These are phyloP conservation scores for Aramus guarauna DNA, from an alignment of 2,113 vertebrate species.

Conservation along the genomic window DNA sequence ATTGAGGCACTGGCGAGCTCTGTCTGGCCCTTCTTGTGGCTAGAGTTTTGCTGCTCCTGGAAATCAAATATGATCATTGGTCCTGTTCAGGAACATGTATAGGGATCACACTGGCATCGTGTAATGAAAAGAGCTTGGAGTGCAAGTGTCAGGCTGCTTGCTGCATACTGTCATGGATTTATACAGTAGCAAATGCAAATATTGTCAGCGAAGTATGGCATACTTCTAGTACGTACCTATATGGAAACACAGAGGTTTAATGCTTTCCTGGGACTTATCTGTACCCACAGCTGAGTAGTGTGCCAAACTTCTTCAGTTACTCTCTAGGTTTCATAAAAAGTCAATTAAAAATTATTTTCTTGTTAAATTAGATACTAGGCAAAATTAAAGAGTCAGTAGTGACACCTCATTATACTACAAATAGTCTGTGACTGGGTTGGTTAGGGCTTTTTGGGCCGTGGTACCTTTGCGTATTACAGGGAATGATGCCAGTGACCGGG, in stretches of 20 bases:
- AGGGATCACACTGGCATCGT: neutral
- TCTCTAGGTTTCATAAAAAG: neutral
- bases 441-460: neutral
- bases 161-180: neutral
- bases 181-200: neutral
- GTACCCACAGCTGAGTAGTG: neutral
- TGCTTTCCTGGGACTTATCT: neutral
- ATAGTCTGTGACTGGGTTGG: neutral
- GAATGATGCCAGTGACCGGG: neutral
- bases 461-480: neutral
- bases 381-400: neutral
- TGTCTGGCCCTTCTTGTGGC: neutral
- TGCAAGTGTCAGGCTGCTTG: neutral
- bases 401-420: neutral
- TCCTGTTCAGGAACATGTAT: neutral
- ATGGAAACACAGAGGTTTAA: neutral
- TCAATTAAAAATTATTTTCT: neutral
- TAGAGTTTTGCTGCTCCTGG: neutral
- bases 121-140: neutral
- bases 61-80: neutral
- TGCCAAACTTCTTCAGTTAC: neutral
- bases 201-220: neutral
- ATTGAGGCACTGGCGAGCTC: neutral
- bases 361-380: neutral
- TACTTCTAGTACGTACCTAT: neutral